These are phyloP conservation scores for Sylvia borin DNA, from an alignment of 2,797 vertebrate species.

Conservation along the genomic window DNA sequence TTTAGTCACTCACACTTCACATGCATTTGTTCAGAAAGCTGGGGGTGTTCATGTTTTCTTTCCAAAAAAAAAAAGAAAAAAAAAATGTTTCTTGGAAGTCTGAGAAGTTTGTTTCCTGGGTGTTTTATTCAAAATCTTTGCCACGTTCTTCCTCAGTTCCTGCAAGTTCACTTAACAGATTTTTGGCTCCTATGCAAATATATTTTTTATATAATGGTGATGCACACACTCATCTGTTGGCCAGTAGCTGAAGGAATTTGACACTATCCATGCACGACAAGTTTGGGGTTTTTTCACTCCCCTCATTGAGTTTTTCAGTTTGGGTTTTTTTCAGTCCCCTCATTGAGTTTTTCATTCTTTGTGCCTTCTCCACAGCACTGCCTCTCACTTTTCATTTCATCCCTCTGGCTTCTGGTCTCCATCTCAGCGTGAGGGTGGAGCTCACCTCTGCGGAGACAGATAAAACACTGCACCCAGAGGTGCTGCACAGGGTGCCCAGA, in stretches of 20 bases:
- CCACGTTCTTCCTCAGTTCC: neutral
- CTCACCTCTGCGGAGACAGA: neutral
- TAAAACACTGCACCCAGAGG: accelerated
- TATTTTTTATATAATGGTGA: neutral
- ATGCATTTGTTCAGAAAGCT: neutral
- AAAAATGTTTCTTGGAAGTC: slow-evolving; percentile 29
- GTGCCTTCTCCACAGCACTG: neutral
- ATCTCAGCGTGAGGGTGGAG: neutral
- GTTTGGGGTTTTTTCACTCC: no score
- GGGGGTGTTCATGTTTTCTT: neutral
- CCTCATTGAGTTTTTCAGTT: no score
- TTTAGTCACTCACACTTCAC: neutral
- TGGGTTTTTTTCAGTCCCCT: neutral
- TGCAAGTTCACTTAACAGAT: neutral
- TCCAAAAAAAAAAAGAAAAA: neutral
- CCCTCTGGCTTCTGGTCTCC: neutral
- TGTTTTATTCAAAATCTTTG: slow-evolving; percentile 32
- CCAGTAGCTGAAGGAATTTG: neutral
- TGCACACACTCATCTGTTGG: neutral
- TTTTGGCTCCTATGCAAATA: neutral
- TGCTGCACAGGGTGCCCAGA: neutral
- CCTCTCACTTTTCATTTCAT: neutral
- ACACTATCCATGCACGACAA: neutral
- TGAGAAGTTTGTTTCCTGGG: slow-evolving; percentile 1
- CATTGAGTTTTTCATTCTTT: neutral